Evolutionary conservation across 2,113 vertebrate species (phyloP).

Genomic region (Lichenostomus cassidix): DNA sequence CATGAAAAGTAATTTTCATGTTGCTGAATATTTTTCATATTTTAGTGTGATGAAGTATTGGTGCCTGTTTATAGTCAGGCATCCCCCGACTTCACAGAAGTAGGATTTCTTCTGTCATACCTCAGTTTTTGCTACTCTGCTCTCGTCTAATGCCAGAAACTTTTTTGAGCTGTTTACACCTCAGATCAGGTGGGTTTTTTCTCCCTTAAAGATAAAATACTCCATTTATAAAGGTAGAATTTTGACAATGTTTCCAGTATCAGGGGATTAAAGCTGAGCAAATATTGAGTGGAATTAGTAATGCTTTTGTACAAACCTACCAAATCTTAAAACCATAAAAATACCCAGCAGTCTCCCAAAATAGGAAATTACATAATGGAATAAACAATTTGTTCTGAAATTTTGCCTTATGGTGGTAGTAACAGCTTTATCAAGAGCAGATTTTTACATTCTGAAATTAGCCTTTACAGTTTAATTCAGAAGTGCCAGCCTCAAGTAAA

Average conservation of each 20-base stretch:
- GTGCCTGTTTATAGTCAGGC: not conserved
- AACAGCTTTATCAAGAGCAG: not conserved
- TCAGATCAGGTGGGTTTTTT: not conserved
- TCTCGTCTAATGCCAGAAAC: not conserved
- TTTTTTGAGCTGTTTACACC: not conserved
- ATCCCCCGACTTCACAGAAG: not conserved
- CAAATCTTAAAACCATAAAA: not conserved
- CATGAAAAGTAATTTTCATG: not conserved
- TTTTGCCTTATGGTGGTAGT: not conserved
- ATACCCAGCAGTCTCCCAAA: not conserved
- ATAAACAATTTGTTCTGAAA: not conserved
- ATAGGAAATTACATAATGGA: not conserved
- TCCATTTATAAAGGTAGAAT: not conserved
- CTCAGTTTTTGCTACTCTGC: not conserved
- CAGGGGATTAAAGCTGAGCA: not conserved
- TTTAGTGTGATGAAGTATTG: not conserved
- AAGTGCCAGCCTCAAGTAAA: not conserved
- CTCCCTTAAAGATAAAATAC: not conserved
- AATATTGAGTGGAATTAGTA: not conserved
- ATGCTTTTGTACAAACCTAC: not conserved
- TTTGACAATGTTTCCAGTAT: not conserved
- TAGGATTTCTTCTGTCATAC: not conserved
- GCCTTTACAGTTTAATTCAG: not conserved
- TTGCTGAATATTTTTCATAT: not conserved
- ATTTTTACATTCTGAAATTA: not conserved